phyloP scores from a whole-genome alignment of 2,113 vertebrate species.

The Poeciliopsis turrubarensis region DNA sequence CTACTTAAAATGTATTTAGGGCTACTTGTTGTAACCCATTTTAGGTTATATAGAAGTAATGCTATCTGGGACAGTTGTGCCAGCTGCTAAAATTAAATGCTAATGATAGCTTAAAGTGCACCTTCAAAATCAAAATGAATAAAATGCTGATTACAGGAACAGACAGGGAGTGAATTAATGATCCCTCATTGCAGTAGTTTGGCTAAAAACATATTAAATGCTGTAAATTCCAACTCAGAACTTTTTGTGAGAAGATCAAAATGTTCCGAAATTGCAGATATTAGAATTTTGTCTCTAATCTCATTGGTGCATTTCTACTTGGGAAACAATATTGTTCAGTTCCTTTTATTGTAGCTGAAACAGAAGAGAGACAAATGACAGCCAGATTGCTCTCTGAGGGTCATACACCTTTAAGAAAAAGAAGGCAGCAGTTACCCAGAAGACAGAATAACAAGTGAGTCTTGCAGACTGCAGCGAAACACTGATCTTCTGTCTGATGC shows the following conservation, averaged over 20 bases:
- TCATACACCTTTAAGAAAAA: neutral
- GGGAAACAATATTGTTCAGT: neutral
- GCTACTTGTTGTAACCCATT: no score
- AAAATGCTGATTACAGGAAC: neutral
- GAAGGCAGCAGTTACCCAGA: neutral
- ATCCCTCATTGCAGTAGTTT: neutral
- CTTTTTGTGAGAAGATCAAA: neutral
- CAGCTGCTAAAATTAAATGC: neutral
- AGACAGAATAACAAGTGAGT: neutral
- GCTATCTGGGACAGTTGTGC: neutral
- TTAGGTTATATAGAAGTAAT: neutral
- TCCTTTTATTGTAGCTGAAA: neutral
- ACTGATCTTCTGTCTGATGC: neutral
- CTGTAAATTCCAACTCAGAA: neutral
- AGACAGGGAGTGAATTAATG: neutral
- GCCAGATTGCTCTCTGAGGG: neutral
- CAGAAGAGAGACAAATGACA: neutral
- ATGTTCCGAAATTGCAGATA: neutral
- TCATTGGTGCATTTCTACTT: neutral
- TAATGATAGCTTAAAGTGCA: neutral
- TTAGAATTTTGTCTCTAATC: neutral
- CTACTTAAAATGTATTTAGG: no score
- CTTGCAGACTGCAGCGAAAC: neutral
- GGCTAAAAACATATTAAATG: neutral
- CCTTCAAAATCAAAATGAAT: neutral